Evolutionary conservation across 1,140 invertebrate species (phyloP), one percentile per base, ranked within the genome.

Genomic region (Meloidogyne floridensis): DNA sequence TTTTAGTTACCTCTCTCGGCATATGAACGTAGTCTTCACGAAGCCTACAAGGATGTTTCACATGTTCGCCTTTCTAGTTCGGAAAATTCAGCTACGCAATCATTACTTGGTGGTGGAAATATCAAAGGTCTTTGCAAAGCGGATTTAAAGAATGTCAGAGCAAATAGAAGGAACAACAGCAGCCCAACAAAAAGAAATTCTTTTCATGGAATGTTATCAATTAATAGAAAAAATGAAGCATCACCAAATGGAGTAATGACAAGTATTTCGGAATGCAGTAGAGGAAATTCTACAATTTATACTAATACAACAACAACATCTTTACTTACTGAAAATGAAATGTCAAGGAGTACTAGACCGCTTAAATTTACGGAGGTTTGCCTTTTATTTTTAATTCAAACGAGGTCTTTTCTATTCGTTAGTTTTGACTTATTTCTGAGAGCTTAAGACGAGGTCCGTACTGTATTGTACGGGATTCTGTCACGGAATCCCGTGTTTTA

Each of bases 291-390:
- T 20, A 78, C 18, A 10, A 47, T 59, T 59, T 77, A 54, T 54
- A 78, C 15, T n/a, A 70, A 70, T n/a, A 47, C 43, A 32, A 59
- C 76, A 51, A 32, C 18, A 78, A 51, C 54, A n/a, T 47, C n/a
- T 15, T 42, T 51, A 32, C 13, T 42, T 70, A 56, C 10, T 47
- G 53, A 65, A n/a, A 42, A 47, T 11, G 47, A 20, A 53, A 59
- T 2, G 74, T 65, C 11, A 59, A 75, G 10, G 11, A 75, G 74
- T 75, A 59, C 1, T 32, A n/a, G 20, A 3, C 79, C 80, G 59
- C 54, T 81, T 10, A 81, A 81, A 75, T 81, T 81, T 77, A 81
- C 80, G 10, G 80, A 81, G 73, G 80, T 80, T 43, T 72, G 6
- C 47, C 9, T 5, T 10, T 8, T 18, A 7, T 53, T 11, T 32